Conservation (phyloP, 2,797 vertebrate genomes). For the Acanthopagrus latus region DNA sequence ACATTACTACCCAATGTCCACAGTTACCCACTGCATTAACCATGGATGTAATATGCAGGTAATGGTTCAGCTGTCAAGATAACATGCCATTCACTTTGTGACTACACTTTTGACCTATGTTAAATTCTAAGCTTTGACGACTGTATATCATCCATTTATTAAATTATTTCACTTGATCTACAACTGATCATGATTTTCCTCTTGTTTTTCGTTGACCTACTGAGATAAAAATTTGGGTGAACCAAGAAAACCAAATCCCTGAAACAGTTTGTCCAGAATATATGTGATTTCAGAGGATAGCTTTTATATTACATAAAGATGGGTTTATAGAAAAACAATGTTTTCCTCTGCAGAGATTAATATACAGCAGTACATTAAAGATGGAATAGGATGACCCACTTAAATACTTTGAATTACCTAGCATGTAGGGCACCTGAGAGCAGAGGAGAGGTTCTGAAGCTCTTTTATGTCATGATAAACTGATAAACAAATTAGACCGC, state of each 20-base stretch:
- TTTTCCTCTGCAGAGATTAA: no score
- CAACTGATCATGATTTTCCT: neutral
- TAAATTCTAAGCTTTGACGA: neutral
- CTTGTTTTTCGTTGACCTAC: neutral
- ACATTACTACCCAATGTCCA: neutral
- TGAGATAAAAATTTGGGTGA: no score
- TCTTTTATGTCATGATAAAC: no score
- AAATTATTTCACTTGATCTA: conserved; percentile 20
- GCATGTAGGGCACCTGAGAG: no score
- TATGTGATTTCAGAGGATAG: neutral
- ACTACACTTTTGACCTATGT: neutral
- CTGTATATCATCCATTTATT: conserved; percentile 27
- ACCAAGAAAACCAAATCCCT: neutral
- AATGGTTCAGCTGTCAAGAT: neutral
- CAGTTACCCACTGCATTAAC: neutral
- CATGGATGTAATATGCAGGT: neutral
- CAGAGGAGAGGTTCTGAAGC: no score
- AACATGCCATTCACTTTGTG: neutral
- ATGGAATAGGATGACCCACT: no score
- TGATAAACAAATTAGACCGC: no score
- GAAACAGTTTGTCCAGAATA: neutral
- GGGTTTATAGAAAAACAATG: no score
- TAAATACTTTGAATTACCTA: no score
- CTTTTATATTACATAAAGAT: no score
- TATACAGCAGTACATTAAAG: no score